phyloP scores from a whole-genome alignment of 2,797 vertebrate genomes.

The Oophaga sylvatica region DNA sequence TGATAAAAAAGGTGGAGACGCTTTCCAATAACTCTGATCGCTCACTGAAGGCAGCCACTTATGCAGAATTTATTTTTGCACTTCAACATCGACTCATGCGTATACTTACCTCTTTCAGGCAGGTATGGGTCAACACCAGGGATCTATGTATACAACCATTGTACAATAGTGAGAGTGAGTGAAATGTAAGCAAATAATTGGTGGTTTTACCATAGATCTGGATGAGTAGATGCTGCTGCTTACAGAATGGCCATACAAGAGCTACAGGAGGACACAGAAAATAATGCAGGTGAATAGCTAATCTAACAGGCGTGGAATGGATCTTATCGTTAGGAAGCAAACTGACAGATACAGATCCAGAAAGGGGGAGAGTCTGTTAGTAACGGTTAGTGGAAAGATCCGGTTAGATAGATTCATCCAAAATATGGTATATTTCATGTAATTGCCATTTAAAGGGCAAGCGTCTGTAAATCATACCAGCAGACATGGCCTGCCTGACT shows the following conservation, averaged over 20 bases:
- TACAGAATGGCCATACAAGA: conserved; percentile 81
- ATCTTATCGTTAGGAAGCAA: not conserved
- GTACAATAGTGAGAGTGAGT: not conserved
- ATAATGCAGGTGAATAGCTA: conserved; percentile 65
- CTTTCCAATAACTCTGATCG: too few relatives aligned
- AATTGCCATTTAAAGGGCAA: not conserved
- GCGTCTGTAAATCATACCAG: too few relatives aligned
- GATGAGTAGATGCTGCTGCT: conserved; percentile 83
- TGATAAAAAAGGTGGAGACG: too few relatives aligned
- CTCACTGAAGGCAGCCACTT: too few relatives aligned
- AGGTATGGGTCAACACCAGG: not conserved
- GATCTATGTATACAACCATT: not conserved
- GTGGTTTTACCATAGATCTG: conserved; percentile 85
- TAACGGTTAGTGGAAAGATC: not conserved
- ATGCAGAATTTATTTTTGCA: too few relatives aligned
- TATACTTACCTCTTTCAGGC: not conserved
- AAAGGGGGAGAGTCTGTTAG: not conserved
- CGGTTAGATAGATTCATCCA: not conserved
- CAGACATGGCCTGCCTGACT: not conserved
- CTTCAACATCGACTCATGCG: too few relatives aligned
- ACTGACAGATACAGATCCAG: not conserved
- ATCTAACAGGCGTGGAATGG: conserved; percentile 62
- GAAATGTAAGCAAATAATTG: not conserved
- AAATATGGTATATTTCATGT: not conserved
- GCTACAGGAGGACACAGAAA: conserved; percentile 78